phyloP scores from a whole-genome alignment of 2,797 vertebrate species.

The Cyclura pinguis region DNA sequence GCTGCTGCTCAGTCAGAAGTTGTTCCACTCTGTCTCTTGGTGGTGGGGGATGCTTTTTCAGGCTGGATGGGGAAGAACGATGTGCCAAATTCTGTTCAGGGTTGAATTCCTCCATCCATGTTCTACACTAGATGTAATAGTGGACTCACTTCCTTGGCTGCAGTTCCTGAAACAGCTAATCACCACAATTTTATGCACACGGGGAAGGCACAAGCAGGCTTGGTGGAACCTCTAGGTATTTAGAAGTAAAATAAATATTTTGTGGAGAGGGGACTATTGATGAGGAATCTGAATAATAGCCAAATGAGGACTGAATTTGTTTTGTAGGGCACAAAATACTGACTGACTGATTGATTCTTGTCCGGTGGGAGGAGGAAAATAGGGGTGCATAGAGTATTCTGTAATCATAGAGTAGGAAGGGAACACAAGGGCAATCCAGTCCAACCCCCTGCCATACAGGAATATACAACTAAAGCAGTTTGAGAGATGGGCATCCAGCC shows the following conservation, averaged over 20 bases:
- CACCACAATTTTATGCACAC: neutral
- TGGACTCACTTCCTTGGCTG: neutral
- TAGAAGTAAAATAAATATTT: neutral
- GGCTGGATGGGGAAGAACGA: neutral
- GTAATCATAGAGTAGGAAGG: too few species aligned
- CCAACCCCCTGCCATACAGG: too few species aligned
- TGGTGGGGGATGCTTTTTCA: neutral
- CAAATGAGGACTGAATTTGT: neutral
- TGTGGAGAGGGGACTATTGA: neutral
- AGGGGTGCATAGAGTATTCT: too few species aligned
- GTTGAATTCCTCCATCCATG: neutral
- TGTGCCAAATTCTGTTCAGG: neutral
- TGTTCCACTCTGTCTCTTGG: neutral
- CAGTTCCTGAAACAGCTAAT: neutral
- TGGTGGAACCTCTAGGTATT: neutral
- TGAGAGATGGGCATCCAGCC: too few species aligned
- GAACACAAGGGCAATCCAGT: too few species aligned
- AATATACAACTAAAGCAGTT: too few species aligned
- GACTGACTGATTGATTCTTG: neutral
- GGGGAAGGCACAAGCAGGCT: neutral
- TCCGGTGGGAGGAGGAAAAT: neutral
- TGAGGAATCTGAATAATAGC: neutral
- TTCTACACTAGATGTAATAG: neutral
- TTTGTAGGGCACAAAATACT: neutral
- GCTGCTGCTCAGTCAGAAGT: neutral